Evolutionary conservation across 2,113 vertebrate genomes (phyloP).

Genomic region (Rhinoderma darwinii): DNA sequence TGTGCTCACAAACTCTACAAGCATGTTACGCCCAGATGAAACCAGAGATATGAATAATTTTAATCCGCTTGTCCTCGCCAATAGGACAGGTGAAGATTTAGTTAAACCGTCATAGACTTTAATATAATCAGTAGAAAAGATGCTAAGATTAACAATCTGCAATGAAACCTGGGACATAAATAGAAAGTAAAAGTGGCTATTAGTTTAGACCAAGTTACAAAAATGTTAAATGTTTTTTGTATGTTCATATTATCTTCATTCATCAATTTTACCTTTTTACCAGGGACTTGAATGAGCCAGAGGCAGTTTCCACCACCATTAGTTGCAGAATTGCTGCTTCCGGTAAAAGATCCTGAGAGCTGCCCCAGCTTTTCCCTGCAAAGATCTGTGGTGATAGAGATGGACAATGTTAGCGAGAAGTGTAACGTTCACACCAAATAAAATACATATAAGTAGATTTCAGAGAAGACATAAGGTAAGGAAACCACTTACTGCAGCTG

Average conservation of each 20-base stretch:
- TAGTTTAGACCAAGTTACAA: not conserved
- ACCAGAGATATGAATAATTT: not conserved
- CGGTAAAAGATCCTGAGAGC: not conserved
- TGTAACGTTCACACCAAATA: not conserved
- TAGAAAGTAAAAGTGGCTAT: not conserved
- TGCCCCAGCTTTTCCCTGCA: not conserved
- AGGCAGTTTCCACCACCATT: not conserved
- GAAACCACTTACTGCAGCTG: not conserved
- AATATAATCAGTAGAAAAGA: constrained; percentile 37
- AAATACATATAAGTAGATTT: not conserved
- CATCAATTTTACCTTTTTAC: not conserved
- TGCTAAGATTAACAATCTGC: constrained; percentile 14
- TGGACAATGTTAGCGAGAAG: not conserved
- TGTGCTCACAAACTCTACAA: constrained; percentile 45
- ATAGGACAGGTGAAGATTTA: constrained; percentile 21
- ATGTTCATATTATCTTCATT: not conserved
- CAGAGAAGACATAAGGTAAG: not conserved
- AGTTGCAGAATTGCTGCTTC: no score
- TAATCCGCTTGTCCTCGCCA: not conserved
- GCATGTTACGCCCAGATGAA: constrained; percentile 11
- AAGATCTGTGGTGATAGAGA: not conserved
- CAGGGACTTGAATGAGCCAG: not conserved
- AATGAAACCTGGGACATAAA: constrained; percentile 15
- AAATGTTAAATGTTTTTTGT: not conserved
- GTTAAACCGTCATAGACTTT: constrained; percentile 44